These are phyloP conservation scores for Tenualosa thibaudeaui DNA, from an alignment of 2,797 vertebrate genomes.

Conservation along the genomic window DNA sequence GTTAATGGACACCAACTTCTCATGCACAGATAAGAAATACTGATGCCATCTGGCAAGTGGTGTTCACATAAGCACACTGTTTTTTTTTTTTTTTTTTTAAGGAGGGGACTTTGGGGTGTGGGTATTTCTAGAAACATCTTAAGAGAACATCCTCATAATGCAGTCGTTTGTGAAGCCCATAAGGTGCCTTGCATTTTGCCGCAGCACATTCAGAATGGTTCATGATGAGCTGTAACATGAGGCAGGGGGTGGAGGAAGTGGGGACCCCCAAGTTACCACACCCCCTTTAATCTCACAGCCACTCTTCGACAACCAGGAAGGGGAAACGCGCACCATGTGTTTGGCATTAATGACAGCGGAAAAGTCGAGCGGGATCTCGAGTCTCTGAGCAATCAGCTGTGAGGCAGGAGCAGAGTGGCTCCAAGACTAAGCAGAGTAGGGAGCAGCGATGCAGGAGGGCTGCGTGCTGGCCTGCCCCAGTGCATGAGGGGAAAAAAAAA, in stretches of 20 bases:
- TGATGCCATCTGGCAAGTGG: background rate
- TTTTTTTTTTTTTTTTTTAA: background rate
- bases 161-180: background rate
- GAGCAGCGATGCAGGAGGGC: constrained; percentile 3
- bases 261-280: background rate
- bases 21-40: background rate
- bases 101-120: too few species aligned
- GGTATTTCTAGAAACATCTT: background rate
- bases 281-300: constrained; percentile 49
- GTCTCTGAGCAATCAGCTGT: constrained; percentile 74
- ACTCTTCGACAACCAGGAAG: constrained; percentile 39
- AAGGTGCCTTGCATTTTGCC: background rate
- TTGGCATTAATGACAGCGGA: constrained; percentile 70
- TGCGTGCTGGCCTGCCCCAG: background rate
- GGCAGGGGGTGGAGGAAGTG: background rate
- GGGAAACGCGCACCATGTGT: constrained; percentile 62
- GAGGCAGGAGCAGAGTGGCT: constrained; percentile 55
- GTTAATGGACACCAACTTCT: too few species aligned
- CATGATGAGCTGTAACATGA: background rate
- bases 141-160: too few species aligned
- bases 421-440: constrained; percentile 67
- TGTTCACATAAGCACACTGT: background rate
- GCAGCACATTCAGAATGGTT: background rate
- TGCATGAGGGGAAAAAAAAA: background rate
- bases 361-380: constrained; percentile 70